Percentiles rank a stretch among this genome's conserved stretches.
Evolutionary conservation across 1,140 invertebrate genomes (phyloP).

Genomic region (Aphelenchoides avenae): DNA sequence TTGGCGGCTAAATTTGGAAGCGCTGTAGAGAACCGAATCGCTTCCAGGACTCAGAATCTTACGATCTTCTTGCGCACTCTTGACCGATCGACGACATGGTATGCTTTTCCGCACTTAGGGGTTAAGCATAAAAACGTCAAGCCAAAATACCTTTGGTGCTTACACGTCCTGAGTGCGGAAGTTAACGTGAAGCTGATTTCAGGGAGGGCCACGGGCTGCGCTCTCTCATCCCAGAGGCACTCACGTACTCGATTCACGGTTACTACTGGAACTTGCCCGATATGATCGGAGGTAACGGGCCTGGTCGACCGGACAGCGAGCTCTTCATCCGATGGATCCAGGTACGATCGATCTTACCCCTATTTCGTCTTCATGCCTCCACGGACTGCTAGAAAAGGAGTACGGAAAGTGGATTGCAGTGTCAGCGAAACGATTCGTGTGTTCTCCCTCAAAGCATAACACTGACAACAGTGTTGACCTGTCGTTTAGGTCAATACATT

Average conservation of each 20-base stretch:
- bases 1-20: slow-evolving; percentile 68
- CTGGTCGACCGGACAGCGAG: slow-evolving; percentile 74
- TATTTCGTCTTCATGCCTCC: too few relatives aligned
- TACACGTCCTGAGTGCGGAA: too few relatives aligned
- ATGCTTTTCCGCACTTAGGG: neutral
- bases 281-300: slow-evolving; percentile 83
- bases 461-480: too few relatives aligned
- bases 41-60: slow-evolving; percentile 73
- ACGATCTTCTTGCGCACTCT: slow-evolving; percentile 80
- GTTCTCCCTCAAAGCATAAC: too few relatives aligned
- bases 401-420: too few relatives aligned
- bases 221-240: slow-evolving; percentile 71
- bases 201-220: slow-evolving; percentile 74
- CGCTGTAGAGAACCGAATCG: slow-evolving; percentile 74
- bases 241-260: slow-evolving; percentile 74
- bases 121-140: too few relatives aligned
- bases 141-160: too few relatives aligned
- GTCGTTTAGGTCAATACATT: too few relatives aligned
- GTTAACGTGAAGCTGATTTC: too few relatives aligned
- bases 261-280: slow-evolving; percentile 81
- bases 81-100: slow-evolving; percentile 78
- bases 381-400: too few relatives aligned
- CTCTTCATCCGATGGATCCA: slow-evolving; percentile 85
- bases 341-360: too few relatives aligned
- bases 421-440: too few relatives aligned